phyloP scores from a whole-genome alignment of 2,113 vertebrate species.

The Microtus richardsoni region DNA sequence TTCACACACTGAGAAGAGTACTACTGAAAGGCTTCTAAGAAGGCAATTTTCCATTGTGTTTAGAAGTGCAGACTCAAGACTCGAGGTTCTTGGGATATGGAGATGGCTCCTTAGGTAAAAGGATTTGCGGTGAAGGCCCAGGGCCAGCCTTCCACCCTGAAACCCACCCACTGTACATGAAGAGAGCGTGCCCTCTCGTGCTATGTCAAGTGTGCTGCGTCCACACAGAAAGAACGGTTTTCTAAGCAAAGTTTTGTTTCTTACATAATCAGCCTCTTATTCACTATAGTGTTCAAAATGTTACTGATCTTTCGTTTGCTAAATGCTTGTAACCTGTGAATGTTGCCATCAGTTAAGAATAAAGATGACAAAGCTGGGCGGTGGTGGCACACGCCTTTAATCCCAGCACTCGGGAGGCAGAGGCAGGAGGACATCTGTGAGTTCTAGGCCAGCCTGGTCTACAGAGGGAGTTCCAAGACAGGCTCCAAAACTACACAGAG shows the following conservation, averaged over 20 bases:
- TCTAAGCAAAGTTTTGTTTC: background rate
- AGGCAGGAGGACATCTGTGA: too few species aligned
- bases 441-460: too few species aligned
- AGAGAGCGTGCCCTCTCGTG: too few species aligned
- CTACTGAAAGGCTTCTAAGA: background rate
- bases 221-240: background rate
- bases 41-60: background rate
- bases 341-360: conserved; percentile 25
- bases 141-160: background rate
- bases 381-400: too few species aligned
- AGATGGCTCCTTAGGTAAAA: background rate
- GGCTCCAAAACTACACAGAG: too few species aligned
- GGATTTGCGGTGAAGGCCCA: too few species aligned
- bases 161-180: background rate
- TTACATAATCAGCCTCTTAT: background rate
- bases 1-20: background rate
- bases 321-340: background rate
- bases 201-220: too few species aligned
- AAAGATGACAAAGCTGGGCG: too few species aligned
- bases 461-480: too few species aligned
- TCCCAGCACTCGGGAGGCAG: too few species aligned
- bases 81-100: background rate
- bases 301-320: conserved; percentile 19
- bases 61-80: background rate
- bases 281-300: background rate